Base-by-base conservation (phyloP, 2,113 vertebrate species). In the Prionailurus bengalensis region DNA sequence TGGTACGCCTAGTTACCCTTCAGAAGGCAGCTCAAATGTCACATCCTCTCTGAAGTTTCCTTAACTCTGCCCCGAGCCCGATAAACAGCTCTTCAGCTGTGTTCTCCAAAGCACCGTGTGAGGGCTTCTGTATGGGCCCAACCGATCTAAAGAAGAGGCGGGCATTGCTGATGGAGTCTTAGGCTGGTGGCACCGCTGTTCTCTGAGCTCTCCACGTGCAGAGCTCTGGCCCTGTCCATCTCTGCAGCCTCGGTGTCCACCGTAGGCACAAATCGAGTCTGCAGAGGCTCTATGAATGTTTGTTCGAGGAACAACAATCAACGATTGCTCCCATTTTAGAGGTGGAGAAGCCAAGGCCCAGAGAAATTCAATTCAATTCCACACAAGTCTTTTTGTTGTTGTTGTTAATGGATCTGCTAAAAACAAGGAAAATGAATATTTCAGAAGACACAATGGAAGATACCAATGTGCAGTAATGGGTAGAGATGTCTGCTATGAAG, bases 11-110 rank as follows among this genome's bases (percentile, higher is more conserved):
- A 31, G 71, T 23, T 70, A 29, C 25, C 80, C 61, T 78, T 85
- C 80, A 91, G 53, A 78, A 85, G 71, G 36, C 48, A 78, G 45
- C 36, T 91, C 70, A 84, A 71, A 39, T 71, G 65, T 25, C 76
- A 68, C 61, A 23, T 25, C 58, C 21, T 48, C 61, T 70, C 21
- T 70, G 88, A 89, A 82, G 70, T 48, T 68, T 58, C 25, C n/a
- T 85, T 68, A 90, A 53, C 36, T 76, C 23, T 5, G 5, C 31
- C 61, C 55, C 48, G 23, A 68, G 88, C 48, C 80, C 61, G 58
- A 91, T 81, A 68, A 78, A 91, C 16, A 29, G 31, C 9, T 29
- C 39, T 71, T 85, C 5, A 2, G 27, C 23, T 29, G 23, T 84
- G n/a, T 58, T 58, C 45, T 36, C 68, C 45, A 29, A 31, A 78